Evolutionary conservation across 1,140 invertebrate species (phyloP).

Genomic region (Muscidifurax raptorellus): DNA sequence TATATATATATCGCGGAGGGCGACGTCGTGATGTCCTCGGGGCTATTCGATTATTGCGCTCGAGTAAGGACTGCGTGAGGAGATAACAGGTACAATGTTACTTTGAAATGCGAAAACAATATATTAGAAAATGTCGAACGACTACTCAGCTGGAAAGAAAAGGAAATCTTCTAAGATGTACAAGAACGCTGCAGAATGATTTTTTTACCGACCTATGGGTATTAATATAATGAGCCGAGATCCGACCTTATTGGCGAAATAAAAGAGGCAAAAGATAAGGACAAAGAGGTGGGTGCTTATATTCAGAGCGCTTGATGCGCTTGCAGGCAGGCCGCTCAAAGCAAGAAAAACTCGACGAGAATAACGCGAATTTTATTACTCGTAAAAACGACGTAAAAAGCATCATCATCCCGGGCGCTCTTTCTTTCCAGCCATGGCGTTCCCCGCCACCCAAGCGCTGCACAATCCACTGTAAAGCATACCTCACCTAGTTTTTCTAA

Average conservation of each 20-base stretch:
- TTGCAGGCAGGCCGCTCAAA: neutral
- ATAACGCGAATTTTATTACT: constrained; percentile 56
- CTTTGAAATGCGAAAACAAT: no score
- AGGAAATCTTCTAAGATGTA: no score
- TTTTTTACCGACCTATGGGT: no score
- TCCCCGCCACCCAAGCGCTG: constrained; percentile 36
- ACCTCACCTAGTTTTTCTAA: constrained; percentile 52
- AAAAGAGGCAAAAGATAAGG: constrained; percentile 33
- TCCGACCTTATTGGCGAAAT: constrained; percentile 34
- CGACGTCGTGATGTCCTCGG: neutral
- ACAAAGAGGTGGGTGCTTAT: constrained; percentile 27
- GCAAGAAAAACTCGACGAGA: constrained; percentile 40
- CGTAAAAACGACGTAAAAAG: constrained; percentile 51
- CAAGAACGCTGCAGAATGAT: no score
- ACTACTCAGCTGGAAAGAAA: no score
- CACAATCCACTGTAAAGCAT: constrained; percentile 53
- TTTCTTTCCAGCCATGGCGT: neutral
- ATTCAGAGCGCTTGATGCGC: constrained; percentile 13
- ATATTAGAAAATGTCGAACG: no score
- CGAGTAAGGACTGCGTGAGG: no score
- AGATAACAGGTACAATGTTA: no score
- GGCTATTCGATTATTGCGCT: no score
- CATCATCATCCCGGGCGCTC: constrained; percentile 17
- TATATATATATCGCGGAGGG: neutral
- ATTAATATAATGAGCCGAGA: constrained; percentile 30